Conservation (phyloP, 23 tunicate genomes). For the Trididemnum miniatum region DNA sequence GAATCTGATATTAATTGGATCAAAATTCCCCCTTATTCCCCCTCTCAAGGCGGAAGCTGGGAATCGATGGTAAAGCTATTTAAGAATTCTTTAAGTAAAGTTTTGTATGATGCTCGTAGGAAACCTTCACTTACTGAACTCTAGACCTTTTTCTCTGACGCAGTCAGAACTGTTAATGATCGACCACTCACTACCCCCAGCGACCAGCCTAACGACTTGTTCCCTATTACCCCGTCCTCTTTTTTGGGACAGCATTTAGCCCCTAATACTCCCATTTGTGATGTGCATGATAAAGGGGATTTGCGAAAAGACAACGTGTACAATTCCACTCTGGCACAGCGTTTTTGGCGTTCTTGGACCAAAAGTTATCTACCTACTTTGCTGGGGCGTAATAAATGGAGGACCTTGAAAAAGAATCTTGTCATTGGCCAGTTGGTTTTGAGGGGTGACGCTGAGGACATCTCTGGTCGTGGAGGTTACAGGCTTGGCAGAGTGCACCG, state of each 20-base stretch:
- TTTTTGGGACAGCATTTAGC: neutral
- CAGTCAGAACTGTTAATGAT: slow-evolving; percentile 29
- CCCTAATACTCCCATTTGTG: neutral
- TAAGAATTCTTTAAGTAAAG: too few relatives aligned
- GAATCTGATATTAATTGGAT: neutral
- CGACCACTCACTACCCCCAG: too few relatives aligned
- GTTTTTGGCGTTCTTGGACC: neutral
- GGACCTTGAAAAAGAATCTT: neutral
- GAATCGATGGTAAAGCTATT: too few relatives aligned
- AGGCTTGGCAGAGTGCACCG: neutral
- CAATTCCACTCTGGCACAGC: neutral
- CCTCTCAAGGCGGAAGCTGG: slow-evolving; percentile 23
- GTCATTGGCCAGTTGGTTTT: neutral
- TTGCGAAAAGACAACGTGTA: neutral
- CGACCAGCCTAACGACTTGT: slow-evolving; percentile 24
- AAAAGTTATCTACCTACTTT: neutral
- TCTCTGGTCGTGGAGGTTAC: neutral
- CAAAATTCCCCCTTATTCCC: neutral
- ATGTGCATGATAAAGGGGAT: neutral
- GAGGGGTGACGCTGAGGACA: neutral
- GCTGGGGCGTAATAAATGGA: slow-evolving; percentile 5
- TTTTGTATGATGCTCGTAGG: neutral
- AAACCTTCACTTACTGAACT: slow-evolving; percentile 9
- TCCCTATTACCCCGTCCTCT: slow-evolving; percentile 11
- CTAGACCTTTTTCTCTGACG: neutral